These are phyloP conservation scores for Camponotus fellah DNA, from an alignment of 2,888 invertebrate species.

Conservation along the genomic window DNA sequence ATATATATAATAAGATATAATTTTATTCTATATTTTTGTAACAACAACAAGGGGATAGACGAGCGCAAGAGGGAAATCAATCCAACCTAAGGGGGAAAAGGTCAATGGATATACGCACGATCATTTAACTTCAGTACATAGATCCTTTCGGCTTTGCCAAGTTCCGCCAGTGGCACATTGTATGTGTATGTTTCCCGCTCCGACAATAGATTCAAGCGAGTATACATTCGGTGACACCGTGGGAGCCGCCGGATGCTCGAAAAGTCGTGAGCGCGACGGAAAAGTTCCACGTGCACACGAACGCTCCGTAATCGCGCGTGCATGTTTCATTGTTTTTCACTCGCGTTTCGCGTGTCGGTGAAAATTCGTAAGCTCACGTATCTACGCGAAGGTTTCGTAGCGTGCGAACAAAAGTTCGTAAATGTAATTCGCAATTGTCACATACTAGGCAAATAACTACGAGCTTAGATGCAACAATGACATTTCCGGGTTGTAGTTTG, in stretches of 20 bases:
- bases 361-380: conserved; percentile 25
- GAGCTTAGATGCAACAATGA: neutral
- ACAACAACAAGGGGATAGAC: neutral
- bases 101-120: conserved; percentile 29
- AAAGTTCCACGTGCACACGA: conserved; percentile 51
- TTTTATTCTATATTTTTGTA: neutral
- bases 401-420: conserved; percentile 34
- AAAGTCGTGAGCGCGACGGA: conserved; percentile 43
- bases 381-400: conserved; percentile 8
- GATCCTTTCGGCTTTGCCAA: conserved; percentile 51
- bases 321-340: conserved; percentile 53
- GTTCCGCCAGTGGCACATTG: conserved; percentile 36
- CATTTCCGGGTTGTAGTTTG: neutral
- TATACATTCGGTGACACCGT: conserved; percentile 66
- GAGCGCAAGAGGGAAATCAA: neutral
- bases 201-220: conserved; percentile 67
- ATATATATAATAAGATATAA: neutral
- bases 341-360: conserved; percentile 20
- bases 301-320: conserved; percentile 49
- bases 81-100: conserved; percentile 23
- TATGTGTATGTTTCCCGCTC: conserved; percentile 53
- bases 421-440: conserved; percentile 12
- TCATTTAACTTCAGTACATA: conserved; percentile 43
- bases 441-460: conserved; percentile 19
- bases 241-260: conserved; percentile 69